Base-by-base conservation (phyloP, 2,797 vertebrate genomes). In the Rhyacichthys aspro region DNA sequence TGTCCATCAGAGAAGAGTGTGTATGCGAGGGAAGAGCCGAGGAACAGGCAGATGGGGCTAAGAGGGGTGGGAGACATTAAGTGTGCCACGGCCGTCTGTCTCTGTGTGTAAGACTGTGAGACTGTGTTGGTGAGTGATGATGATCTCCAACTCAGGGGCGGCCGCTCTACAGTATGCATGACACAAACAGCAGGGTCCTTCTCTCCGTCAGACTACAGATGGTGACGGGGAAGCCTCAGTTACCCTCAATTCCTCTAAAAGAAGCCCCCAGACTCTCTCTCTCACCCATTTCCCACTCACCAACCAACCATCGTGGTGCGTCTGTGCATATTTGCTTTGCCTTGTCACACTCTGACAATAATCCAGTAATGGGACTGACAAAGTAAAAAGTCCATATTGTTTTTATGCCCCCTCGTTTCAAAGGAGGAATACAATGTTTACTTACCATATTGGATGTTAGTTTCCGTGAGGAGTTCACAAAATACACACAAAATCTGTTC, bases 131-230 rank as follows among this genome's bases (percentile, higher is more conserved):
- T 54, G 74, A 50, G 63, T 43, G 61, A 62, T 70, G 82, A 85
- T 88, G 78, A 77, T 86, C 82, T 86, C 55, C 77, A 75, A 78
- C 82, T 79, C 69, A 43, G 82, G 69, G 71, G 79, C 69, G 71
- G 67, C 63, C 61, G 72, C 64, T 67, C 78, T 84, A 84, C 76
- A 77, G 84, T 81, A 78, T 87, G 76, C 76, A 72, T 86, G 87
- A 89, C 83, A 89, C 75, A 89, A 76, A 88, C 84, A 86, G 85
- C 53, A 74, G 85, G 87, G 87, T 88, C 89, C 82, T 79, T 72
- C 64, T 79, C 76, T 80, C 47, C 58, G 77, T 66, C 63, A 80
- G 77, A 76, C 74, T 83, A 76, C 78, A 83, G 82, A 86, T 76
- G 79, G 79, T 68, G 83, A 81, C 82, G 63, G 83, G 78, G 72